These are phyloP conservation scores for Labrus mixtus DNA, from an alignment of 2,113 vertebrate genomes.

Conservation along the genomic window DNA sequence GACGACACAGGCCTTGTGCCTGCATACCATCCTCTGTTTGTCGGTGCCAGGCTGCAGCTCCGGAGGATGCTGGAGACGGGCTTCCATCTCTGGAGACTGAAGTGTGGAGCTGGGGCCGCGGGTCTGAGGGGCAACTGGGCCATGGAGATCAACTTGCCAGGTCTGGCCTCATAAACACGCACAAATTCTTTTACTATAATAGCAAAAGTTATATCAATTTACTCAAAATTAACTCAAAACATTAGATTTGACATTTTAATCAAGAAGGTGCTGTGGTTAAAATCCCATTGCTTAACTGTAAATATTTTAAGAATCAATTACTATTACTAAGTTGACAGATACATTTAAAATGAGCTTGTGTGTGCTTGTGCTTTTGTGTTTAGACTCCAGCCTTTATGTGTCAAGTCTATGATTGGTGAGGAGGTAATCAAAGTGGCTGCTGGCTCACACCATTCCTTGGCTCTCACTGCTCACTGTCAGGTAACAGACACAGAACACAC, in stretches of 20 bases:
- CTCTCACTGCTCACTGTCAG: constrained; percentile 74
- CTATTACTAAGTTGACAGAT: no score
- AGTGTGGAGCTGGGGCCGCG: constrained; percentile 98
- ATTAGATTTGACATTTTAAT: no score
- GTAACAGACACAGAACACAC: constrained; percentile 49
- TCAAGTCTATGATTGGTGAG: constrained; percentile 92
- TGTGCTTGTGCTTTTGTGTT: background rate
- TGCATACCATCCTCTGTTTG: constrained; percentile 82
- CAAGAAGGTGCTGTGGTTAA: no score
- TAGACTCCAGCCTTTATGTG: constrained; percentile 95
- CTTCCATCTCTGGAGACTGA: constrained; percentile 92
- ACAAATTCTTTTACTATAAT: background rate
- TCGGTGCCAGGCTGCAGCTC: constrained; percentile 78
- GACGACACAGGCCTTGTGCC: constrained; percentile 63
- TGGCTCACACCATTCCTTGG: constrained; percentile 91
- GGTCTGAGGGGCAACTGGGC: constrained; percentile 95
- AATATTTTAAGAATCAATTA: no score
- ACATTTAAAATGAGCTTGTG: background rate
- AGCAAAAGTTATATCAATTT: no score
- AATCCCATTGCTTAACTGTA: no score
- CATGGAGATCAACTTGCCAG: constrained; percentile 94
- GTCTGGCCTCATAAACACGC: constrained; percentile 74
- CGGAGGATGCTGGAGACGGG: constrained; percentile 85
- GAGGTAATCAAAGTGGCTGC: constrained; percentile 93
- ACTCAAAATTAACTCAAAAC: no score